Evolutionary conservation across 2,113 vertebrate species (phyloP).

Genomic region (Tachycineta bicolor): DNA sequence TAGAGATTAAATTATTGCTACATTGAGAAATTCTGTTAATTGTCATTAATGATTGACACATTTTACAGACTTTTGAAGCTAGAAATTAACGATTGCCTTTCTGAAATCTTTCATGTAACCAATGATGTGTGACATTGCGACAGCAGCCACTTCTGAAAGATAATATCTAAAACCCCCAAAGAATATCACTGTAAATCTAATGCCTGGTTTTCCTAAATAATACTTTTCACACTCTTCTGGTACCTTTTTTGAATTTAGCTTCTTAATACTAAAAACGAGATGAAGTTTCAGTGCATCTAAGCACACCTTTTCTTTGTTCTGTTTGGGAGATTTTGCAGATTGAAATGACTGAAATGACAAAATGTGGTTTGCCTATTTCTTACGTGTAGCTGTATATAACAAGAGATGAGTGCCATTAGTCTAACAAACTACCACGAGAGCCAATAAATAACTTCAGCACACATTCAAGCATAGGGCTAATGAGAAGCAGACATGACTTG

Average conservation of each 20-base stretch:
- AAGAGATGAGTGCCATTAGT: background rate
- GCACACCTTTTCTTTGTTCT: background rate
- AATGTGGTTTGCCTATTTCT: background rate
- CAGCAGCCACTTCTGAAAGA: background rate
- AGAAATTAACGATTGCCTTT: slow-evolving; percentile 15
- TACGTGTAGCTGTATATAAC: background rate
- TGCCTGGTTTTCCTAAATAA: background rate
- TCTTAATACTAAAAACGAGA: background rate
- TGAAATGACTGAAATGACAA: background rate
- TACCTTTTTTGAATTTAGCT: background rate
- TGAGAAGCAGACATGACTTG: background rate
- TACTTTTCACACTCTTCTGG: background rate
- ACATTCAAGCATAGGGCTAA: background rate
- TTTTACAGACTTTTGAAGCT: background rate
- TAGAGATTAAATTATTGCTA: background rate
- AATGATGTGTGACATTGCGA: background rate
- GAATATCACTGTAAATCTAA: background rate
- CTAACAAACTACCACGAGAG: background rate
- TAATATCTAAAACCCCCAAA: background rate
- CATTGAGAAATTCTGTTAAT: background rate
- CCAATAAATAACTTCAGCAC: background rate
- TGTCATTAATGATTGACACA: background rate
- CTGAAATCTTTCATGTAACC: background rate
- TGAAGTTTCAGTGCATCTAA: background rate
- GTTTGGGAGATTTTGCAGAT: background rate